Evolutionary conservation across 2,113 vertebrate species (phyloP).

Genomic region (Pan paniscus): DNA sequence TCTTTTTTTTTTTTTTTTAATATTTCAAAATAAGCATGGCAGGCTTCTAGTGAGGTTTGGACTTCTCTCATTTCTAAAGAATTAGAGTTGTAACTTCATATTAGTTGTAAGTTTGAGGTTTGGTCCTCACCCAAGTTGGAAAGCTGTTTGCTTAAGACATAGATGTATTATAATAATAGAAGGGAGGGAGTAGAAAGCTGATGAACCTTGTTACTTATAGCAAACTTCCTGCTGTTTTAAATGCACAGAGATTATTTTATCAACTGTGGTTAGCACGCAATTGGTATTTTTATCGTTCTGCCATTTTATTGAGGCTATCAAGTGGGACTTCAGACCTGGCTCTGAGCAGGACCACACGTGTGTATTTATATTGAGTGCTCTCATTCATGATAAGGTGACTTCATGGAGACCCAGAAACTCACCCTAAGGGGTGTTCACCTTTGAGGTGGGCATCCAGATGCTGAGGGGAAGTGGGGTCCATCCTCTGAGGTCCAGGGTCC

Average conservation of each 20-base stretch:
- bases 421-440: neutral
- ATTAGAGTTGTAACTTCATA: neutral
- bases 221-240: neutral
- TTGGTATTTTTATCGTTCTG: neutral
- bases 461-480: neutral
- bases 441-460: neutral
- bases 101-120: neutral
- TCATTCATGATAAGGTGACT: neutral
- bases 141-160: neutral
- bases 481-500: neutral
- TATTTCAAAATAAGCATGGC: neutral
- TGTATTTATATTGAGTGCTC: neutral
- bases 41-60: neutral
- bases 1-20: neutral
- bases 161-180: rapidly evolving
- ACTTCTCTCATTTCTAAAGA: neutral
- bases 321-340: neutral
- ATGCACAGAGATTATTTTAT: rapidly evolving
- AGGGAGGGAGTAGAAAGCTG: neutral
- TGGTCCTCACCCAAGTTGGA: neutral
- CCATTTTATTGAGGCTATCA: neutral
- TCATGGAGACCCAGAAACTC: neutral
- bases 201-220: rapidly evolving
- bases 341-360: neutral
- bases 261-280: rapidly evolving